Base-by-base conservation (phyloP, 1,140 invertebrate species). In the Leptinotarsa undecemlineata region DNA sequence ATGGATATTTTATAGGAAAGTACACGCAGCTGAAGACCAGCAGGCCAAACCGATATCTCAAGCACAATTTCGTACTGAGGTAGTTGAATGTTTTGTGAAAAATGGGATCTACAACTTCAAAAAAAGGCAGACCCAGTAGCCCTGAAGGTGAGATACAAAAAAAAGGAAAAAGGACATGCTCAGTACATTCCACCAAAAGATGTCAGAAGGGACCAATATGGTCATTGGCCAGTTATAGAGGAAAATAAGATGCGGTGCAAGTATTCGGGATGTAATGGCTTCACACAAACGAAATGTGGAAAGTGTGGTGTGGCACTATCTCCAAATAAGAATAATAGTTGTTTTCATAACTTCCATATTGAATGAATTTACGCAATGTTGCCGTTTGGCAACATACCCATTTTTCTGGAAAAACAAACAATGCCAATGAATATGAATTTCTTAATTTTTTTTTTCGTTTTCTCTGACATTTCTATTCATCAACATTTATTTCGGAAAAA, bases 161-260 rank as follows among this genome's bases (percentile, higher is more conserved):
- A n/a, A n/a, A n/a, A n/a, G n/a, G n/a, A n/a, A n/a, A n/a, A n/a
- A 51, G 48, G 48, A 14, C 14, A 3, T 57, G 48, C 48, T 17
- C 48, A 57, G 48, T n/a, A 57, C n/a, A 57, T 57, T 57, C 48
- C 48, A 17, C 11, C 48, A 57, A 57, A n/a, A 57, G 48, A 57
- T 57, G 48, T 57, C 14, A 17, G 62, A 64, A 64, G 15, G 23
- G 62, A 64, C 19, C 62, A 64, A 64, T 15, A n/a, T 64, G 62
- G 62, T 17, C 62, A 64, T 19, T 64, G 62, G 62, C 62, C 62
- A 64, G 62, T 64, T 19, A 15, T n/a, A n/a, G 62, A 15, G 19
- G 62, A 64, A 19, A 64, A 64, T n/a, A 64, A 19, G 62, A 64
- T 19, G 15, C 14, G 62, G 62, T 64, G 62, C 20, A 64, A 64